Evolutionary conservation across 1,140 invertebrate species (phyloP).

Genomic region (Neodiprion virginianus): DNA sequence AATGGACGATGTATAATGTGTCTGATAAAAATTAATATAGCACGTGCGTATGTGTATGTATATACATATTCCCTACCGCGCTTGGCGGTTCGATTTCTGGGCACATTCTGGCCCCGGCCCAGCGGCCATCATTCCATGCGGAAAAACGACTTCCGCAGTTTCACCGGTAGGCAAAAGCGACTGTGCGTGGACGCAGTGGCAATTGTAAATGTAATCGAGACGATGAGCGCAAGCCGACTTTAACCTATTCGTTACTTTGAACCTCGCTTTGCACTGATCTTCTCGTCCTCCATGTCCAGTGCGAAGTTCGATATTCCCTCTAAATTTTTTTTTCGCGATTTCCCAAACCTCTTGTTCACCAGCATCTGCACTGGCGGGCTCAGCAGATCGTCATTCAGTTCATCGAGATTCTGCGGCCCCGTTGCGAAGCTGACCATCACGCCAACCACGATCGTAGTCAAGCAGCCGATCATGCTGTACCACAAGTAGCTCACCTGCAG

Average conservation of each 20-base stretch:
- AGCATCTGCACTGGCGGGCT: constrained; percentile 61
- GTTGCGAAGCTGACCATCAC: constrained; percentile 75
- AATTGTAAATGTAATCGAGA: background rate
- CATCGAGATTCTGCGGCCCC: constrained; percentile 62
- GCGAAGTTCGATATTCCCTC: constrained; percentile 55
- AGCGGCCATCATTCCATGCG: background rate
- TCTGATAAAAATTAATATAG: too few species aligned
- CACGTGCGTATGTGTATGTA: too few species aligned
- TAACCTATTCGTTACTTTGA: constrained; percentile 5
- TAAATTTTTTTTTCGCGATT: constrained; percentile 26
- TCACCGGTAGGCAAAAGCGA: background rate
- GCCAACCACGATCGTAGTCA: constrained; percentile 75
- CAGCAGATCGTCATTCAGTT: constrained; percentile 63
- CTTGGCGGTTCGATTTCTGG: background rate
- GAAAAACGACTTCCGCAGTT: background rate
- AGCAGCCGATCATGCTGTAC: constrained; percentile 80
- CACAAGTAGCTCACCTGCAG: constrained; percentile 77
- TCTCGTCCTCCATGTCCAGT: constrained; percentile 56
- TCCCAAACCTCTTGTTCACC: constrained; percentile 31
- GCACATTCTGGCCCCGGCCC: background rate
- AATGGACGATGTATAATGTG: too few species aligned
- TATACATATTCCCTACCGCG: background rate
- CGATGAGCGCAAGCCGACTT: background rate
- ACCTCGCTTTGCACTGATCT: constrained; percentile 20
- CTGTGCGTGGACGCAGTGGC: background rate